Base-by-base conservation (phyloP, 2,888 invertebrate genomes). In the Ichneumon xanthorius region DNA sequence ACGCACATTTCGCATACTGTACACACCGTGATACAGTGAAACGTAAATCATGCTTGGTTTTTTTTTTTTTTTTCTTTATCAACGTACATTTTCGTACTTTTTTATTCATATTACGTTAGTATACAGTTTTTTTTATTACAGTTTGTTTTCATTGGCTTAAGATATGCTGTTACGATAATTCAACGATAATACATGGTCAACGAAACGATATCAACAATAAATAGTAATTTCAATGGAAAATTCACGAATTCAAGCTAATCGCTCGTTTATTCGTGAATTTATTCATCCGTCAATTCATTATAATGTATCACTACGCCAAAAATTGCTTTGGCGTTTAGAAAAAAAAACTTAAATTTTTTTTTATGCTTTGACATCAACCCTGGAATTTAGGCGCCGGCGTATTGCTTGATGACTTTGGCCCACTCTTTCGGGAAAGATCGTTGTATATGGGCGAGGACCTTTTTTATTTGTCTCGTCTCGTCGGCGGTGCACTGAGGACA, bases 351-450 rank as follows among this genome's bases (percentile, higher is more conserved):
- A 11, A 2, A 16, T 61, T 63, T 55, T 72, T 16, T 75, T 61
- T 72, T 2, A 9, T 40, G 7, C 11, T 11, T 16, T 22, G 4
- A n/a, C n/a, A 50, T 33, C 14, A 30, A 50, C 11, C 0, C 37
- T 4, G 72, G n/a, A 19, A 63, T 40, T 86, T 87, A 88, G 81
- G 79, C 80, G 55, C 96, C 96, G 11, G 96, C 95, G 91, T 96
- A 97, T 89, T 96, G 96, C 91, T 96, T 96, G 26, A 97, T 95
- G 88, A 97, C 95, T 94, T 96, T 97, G 77, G 96, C 95, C 97
- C 97, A 97, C 93, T 97, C 97, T 90, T 96, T 96, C 6, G 97
- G 97, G 92, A 95, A 97, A 93, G 96, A 96, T 89, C 96, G 95
- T 92, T 97, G 97, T 78, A 97, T 96, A 94, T 96, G 96, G 22